Evolutionary conservation across 1,140 invertebrate genomes (phyloP).

Genomic region (Megalopta genalis): DNA sequence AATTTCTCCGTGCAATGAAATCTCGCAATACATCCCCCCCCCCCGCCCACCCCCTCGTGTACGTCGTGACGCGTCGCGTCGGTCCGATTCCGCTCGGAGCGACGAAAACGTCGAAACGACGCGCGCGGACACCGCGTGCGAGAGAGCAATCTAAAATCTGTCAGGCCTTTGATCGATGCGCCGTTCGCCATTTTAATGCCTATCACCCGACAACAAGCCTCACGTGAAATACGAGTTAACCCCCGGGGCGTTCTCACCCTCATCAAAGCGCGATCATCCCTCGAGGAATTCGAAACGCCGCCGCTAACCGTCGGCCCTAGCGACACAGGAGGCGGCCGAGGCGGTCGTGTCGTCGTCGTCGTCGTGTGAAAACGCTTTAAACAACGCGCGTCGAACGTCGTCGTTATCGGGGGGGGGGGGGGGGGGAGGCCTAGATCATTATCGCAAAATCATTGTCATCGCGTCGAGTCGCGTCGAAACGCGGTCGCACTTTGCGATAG

Average conservation of each 20-base stretch:
- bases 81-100: conserved; percentile 2
- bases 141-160: conserved; percentile 79
- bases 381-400: conserved; percentile 47
- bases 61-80: too few species aligned
- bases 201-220: conserved; percentile 75
- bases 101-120: conserved; percentile 65
- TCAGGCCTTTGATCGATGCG: conserved; percentile 79
- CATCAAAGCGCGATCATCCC: conserved; percentile 75
- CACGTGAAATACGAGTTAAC: conserved; percentile 77
- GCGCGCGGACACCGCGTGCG: conserved; percentile 36
- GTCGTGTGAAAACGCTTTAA: conserved; percentile 74
- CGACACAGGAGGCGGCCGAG: neutral
- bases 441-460: conserved; percentile 19
- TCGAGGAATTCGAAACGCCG: conserved; percentile 76
- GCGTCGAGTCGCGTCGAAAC: neutral
- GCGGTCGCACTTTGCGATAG: too few species aligned
- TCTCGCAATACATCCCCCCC: conserved; percentile 32
- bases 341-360: conserved; percentile 49
- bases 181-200: conserved; percentile 78
- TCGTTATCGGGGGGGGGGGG: too few species aligned
- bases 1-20: conserved; percentile 61
- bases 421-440: conserved; percentile 48
- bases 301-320: conserved; percentile 2
- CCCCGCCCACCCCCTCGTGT: neutral
- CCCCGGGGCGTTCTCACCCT: conserved; percentile 73